Evolutionary conservation across 2,888 invertebrate genomes (phyloP).

Genomic region (Pteria penguin): DNA sequence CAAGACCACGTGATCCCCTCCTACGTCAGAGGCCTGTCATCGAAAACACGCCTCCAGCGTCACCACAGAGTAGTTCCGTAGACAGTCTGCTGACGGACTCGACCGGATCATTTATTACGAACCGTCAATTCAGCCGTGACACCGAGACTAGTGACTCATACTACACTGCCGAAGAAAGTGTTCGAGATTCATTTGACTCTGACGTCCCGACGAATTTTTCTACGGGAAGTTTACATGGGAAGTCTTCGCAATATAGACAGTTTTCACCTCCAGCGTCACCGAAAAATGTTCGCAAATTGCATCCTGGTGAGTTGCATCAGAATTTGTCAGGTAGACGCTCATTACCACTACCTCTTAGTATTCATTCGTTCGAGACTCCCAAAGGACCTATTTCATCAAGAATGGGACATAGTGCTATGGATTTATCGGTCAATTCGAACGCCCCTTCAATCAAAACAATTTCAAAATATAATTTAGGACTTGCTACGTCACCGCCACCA

Average conservation of each 20-base stretch:
- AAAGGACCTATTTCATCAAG: neutral
- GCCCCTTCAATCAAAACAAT: constrained; percentile 54
- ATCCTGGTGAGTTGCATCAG: constrained; percentile 39
- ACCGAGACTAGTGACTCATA: constrained; percentile 54
- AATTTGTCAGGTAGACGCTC: constrained; percentile 51
- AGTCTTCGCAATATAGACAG: constrained; percentile 50
- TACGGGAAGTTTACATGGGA: constrained; percentile 3
- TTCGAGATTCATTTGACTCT: constrained; percentile 23
- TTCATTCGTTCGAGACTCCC: neutral
- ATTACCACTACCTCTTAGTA: constrained; percentile 41
- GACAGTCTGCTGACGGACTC: constrained; percentile 71
- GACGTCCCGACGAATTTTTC: constrained; percentile 38
- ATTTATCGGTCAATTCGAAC: constrained; percentile 28
- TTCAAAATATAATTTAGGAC: constrained; percentile 51
- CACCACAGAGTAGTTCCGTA: constrained; percentile 66
- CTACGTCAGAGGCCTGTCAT: constrained; percentile 46
- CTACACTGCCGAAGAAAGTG: constrained; percentile 30
- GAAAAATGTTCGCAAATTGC: constrained; percentile 47
- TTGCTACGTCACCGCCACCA: constrained; percentile 70
- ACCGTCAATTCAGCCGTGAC: constrained; percentile 55
- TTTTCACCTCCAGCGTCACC: constrained; percentile 59
- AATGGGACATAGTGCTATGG: constrained; percentile 27
- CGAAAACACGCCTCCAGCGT: constrained; percentile 67
- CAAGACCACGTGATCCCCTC: constrained; percentile 19
- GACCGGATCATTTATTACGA: constrained; percentile 53